phyloP scores from a whole-genome alignment of 2,113 vertebrate genomes.

The Callospermophilus lateralis region DNA sequence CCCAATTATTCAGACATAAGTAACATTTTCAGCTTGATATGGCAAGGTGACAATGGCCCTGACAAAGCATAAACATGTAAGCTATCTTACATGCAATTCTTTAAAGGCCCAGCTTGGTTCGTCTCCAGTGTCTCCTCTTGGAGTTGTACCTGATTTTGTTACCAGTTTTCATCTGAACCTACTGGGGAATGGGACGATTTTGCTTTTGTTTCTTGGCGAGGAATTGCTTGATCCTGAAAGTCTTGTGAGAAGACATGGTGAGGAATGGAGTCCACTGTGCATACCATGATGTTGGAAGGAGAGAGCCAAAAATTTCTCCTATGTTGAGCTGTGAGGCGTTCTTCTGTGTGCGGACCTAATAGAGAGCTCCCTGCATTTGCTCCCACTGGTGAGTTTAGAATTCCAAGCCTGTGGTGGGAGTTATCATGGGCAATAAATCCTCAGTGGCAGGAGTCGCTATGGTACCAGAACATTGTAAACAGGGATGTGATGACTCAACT shows the following conservation, averaged over 20 bases:
- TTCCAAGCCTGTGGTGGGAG: too few species aligned
- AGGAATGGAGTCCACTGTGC: background rate
- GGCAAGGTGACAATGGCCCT: background rate
- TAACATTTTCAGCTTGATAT: background rate
- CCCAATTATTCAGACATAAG: background rate
- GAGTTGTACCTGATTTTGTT: slow-evolving; percentile 60
- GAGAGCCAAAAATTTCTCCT: background rate
- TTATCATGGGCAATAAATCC: too few species aligned
- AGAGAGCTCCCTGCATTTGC: too few species aligned
- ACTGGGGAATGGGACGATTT: slow-evolving; percentile 54
- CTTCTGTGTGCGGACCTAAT: too few species aligned
- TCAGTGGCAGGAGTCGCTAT: too few species aligned
- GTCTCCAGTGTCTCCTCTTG: slow-evolving; percentile 54
- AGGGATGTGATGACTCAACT: too few species aligned
- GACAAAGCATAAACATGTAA: background rate
- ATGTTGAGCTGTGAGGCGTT: too few species aligned
- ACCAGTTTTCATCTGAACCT: slow-evolving; percentile 62
- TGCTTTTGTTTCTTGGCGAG: slow-evolving; percentile 64
- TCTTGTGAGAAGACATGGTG: slow-evolving; percentile 61
- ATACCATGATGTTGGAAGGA: background rate
- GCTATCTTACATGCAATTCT: background rate
- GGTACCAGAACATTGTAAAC: too few species aligned
- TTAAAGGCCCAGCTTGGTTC: slow-evolving; percentile 52
- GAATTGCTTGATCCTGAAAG: slow-evolving; percentile 55
- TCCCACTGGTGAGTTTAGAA: too few species aligned